A percentile compares a stretch with the other conserved stretches of the same genome.
These are phyloP conservation scores for Polypedilum vanderplanki DNA, from an alignment of 1,140 invertebrate species.

Conservation along the genomic window DNA sequence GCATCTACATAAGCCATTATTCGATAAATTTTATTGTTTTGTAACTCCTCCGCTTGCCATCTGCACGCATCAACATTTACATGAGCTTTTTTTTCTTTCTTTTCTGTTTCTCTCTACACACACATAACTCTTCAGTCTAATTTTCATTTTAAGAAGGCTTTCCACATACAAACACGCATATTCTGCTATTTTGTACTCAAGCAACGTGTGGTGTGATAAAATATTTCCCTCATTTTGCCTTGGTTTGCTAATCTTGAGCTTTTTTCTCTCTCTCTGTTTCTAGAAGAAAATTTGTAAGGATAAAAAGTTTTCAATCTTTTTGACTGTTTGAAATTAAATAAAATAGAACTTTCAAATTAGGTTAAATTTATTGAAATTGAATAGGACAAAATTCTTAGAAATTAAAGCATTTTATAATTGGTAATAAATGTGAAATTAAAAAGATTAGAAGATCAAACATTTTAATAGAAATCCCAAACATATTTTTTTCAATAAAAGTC, in stretches of 20 bases:
- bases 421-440: too few relatives aligned
- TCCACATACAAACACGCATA: neutral
- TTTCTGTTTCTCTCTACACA: neutral
- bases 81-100: neutral
- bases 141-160: neutral
- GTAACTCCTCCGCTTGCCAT: neutral
- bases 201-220: neutral
- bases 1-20: slow-evolving; percentile 10
- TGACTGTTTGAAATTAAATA: too few relatives aligned
- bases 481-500: too few relatives aligned
- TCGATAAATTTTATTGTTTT: slow-evolving; percentile 11
- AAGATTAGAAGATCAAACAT: too few relatives aligned
- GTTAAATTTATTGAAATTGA: too few relatives aligned
- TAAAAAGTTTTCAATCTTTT: too few relatives aligned
- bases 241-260: neutral
- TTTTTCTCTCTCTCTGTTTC: too few relatives aligned
- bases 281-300: too few relatives aligned
- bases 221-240: neutral
- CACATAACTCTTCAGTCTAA: slow-evolving; percentile 10
- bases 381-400: too few relatives aligned
- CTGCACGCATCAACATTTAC: neutral
- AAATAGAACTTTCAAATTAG: too few relatives aligned
- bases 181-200: neutral
- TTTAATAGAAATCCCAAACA: too few relatives aligned
- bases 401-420: too few relatives aligned